A percentile compares a stretch with the other conserved stretches of the same genome.
These are phyloP conservation scores for Acrossocheilus fasciatus DNA, from an alignment of 2,797 vertebrate genomes.

Conservation along the genomic window DNA sequence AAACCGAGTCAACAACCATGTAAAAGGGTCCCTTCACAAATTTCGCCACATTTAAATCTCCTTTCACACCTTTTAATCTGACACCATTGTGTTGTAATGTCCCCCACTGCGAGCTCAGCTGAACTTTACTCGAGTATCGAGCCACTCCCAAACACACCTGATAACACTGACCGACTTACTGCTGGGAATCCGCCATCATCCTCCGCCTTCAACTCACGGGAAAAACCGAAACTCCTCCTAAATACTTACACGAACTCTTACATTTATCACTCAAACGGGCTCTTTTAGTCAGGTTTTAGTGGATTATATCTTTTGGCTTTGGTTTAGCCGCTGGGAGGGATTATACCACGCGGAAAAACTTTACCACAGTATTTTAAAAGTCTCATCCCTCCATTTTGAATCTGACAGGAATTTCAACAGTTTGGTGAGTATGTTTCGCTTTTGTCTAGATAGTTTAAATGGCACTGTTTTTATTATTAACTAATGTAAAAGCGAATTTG, in stretches of 20 bases:
- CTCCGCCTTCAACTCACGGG: conserved; percentile 15
- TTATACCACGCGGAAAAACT: conserved; percentile 68
- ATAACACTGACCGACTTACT: conserved; percentile 22
- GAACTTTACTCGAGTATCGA: conserved; percentile 2
- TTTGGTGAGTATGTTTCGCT: conserved; percentile 65
- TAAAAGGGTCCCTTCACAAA: not conserved
- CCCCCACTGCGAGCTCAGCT: not conserved
- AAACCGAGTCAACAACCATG: too few species aligned
- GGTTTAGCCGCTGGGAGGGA: conserved; percentile 39
- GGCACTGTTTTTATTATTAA: not conserved
- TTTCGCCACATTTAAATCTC: conserved; percentile 3
- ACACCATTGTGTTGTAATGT: not conserved
- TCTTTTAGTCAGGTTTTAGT: not conserved
- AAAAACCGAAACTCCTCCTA: not conserved
- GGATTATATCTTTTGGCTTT: not conserved
- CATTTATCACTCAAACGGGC: not conserved
- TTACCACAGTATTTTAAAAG: conserved; percentile 64
- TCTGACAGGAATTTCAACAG: conserved; percentile 61
- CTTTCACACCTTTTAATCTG: not conserved
- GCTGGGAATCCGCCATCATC: conserved; percentile 55
- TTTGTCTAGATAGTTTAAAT: not conserved
- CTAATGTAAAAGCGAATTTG: not conserved
- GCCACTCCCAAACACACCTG: conserved; percentile 60
- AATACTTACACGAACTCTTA: not conserved
- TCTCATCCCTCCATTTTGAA: conserved; percentile 82